These are phyloP conservation scores for Dromaius novaehollandiae DNA, from an alignment of 2,113 vertebrate genomes.

Conservation along the genomic window DNA sequence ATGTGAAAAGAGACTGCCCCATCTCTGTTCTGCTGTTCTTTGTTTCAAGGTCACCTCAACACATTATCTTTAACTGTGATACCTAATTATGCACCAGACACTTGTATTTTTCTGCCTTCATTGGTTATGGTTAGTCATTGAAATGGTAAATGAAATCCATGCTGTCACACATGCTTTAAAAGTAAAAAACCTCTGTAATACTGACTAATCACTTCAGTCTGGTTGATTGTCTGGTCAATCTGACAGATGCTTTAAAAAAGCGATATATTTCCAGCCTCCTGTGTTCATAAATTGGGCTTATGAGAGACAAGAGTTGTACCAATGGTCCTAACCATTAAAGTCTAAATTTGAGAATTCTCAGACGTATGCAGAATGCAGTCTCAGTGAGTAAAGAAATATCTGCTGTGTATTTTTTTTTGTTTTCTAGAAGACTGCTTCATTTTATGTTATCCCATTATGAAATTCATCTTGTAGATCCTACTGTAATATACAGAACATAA, in stretches of 20 bases:
- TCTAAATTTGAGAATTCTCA: not conserved
- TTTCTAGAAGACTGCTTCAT: not conserved
- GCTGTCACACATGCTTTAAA: not conserved
- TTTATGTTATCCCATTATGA: not conserved
- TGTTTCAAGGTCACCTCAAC: slow-evolving; percentile 52
- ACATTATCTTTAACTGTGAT: not conserved
- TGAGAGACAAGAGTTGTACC: not conserved
- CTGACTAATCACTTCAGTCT: not conserved
- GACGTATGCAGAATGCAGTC: no score
- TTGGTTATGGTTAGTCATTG: not conserved
- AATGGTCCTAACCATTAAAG: not conserved
- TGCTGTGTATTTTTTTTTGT: not conserved
- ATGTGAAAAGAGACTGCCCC: not conserved
- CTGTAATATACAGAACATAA: not conserved
- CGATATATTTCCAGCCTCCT: not conserved
- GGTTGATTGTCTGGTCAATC: not conserved
- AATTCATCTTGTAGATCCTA: not conserved
- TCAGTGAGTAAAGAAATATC: not conserved
- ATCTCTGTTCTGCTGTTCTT: not conserved
- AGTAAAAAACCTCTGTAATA: not conserved
- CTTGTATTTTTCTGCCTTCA: not conserved
- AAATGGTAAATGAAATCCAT: not conserved
- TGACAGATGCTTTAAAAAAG: not conserved
- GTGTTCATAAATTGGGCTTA: not conserved
- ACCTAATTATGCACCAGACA: not conserved